Base-by-base conservation (phyloP, 2,888 invertebrate species). In the Ochropacha duplaris region DNA sequence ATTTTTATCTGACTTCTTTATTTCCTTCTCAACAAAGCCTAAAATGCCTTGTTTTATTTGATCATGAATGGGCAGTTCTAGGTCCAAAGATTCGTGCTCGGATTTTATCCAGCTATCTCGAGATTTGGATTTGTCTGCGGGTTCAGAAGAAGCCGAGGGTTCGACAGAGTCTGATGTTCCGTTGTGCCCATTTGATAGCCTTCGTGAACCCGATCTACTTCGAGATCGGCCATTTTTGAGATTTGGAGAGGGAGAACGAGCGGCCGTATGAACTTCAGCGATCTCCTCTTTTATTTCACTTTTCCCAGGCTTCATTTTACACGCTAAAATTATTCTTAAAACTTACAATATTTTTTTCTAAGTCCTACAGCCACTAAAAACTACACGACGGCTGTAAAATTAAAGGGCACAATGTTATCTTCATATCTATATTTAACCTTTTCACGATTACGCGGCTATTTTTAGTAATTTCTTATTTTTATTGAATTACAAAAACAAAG, bases 41-140 rank as follows among this genome's bases (percentile, higher is more conserved):
- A 93, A 67, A 49, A 93, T 93, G 54, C 90, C 93, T 79, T 90
- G 90, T 70, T 93, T 93, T 54, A 93, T 87, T 77, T 93, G 93
- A 58, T 93, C 92, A 66, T 94, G 94, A 44, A 94, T 94, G 51
- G 94, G 94, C 24, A 93, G 74, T 70, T 94, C 94, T 1, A 90
- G 89, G 64, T 94, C 94, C 19, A 94, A 81, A 0, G 94, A 94
- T 62, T 94, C 93, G 57, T 92, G 88, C 68, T 93, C 93, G 0
- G 93, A 92, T 63, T 90, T 88, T 28, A 89, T 86, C 93, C 93
- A 93, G 62, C 83, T 91, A 50, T 92, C 93, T 8, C 90, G 77
- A 19, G 44, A 44, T 72, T 90, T 92, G 0, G 87, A 72, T 66
- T 86, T 92, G 4, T 90, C 91, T 22, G 72, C 8, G 24, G 78